A percentile compares a stretch with the other conserved stretches of the same genome.
Conservation (phyloP, 2,113 vertebrate genomes). For the Alosa alosa region DNA sequence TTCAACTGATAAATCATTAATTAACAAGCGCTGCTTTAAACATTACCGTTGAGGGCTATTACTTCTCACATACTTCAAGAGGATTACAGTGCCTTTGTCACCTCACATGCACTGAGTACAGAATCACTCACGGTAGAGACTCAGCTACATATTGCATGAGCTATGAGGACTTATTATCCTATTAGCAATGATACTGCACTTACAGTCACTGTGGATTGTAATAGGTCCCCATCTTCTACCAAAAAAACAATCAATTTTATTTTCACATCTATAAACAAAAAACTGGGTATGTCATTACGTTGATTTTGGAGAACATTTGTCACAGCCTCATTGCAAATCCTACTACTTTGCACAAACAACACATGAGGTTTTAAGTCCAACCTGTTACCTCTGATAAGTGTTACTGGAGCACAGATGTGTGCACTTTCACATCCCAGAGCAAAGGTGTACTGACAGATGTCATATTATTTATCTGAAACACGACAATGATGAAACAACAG, state of each 20-base stretch:
- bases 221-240: neutral
- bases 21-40: slow-evolving; percentile 6
- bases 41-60: neutral
- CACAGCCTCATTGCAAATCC: neutral
- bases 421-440: no score
- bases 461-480: no score
- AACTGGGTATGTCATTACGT: no score
- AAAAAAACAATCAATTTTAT: neutral
- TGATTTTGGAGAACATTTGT: no score
- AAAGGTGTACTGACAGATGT: no score
- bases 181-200: no score
- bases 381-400: no score
- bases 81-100: neutral
- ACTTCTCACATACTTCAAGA: neutral
- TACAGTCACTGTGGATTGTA: neutral
- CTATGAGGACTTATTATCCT: neutral
- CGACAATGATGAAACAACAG: no score
- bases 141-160: neutral
- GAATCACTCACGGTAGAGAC: neutral
- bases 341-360: neutral
- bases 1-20: neutral
- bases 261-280: neutral
- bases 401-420: no score
- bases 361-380: neutral
- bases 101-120: neutral